Evolutionary conservation across 2,888 invertebrate species (phyloP), one percentile per base, ranked within the genome.

Genomic region (Taenaris catops): DNA sequence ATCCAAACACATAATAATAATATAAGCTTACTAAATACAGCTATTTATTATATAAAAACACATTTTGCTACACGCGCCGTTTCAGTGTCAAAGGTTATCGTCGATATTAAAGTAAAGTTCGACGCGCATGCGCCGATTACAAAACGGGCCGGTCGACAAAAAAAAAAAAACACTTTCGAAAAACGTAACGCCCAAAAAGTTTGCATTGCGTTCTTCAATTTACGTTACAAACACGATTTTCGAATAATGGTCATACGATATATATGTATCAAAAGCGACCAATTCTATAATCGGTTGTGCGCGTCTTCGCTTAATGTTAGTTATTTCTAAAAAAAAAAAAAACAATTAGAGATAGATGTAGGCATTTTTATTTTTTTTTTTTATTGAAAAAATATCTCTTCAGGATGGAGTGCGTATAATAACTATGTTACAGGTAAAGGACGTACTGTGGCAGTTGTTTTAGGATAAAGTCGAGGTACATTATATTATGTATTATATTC

Each of bases 11-110:
- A 52, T 48, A 50, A n/a, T n/a, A n/a, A n/a, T n/a, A n/a, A 40
- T 36, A 51, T 49, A 60, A 61, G 58, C 58, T 51, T 61, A 61
- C 46, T 73, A 71, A 58, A 53, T 81, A 81, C 74, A 78, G 66
- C 65, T 74, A 68, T n/a, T n/a, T n/a, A n/a, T 65, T 70, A 51
- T 71, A 66, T 76, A 61, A 60, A 61, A 66, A 68, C n/a, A 63
- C 53, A 43, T 51, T 53, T 49, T 46, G 45, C 38, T 54, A 54
- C 41, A 45, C 34, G 44, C 49, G 42, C 41, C 43, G 43, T 41
- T 47, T 43, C 26, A 14, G 41, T 44, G 43, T 46, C 35, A 40
- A 43, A 45, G 35, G 39, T 46, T 42, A 23, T 34, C 24, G 39
- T 33, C 42, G 36, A 19, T 37, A 17, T 21, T 14, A 4, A n/a